Conservation (phyloP, 2,888 invertebrate species). For the Calameuta idolon region DNA sequence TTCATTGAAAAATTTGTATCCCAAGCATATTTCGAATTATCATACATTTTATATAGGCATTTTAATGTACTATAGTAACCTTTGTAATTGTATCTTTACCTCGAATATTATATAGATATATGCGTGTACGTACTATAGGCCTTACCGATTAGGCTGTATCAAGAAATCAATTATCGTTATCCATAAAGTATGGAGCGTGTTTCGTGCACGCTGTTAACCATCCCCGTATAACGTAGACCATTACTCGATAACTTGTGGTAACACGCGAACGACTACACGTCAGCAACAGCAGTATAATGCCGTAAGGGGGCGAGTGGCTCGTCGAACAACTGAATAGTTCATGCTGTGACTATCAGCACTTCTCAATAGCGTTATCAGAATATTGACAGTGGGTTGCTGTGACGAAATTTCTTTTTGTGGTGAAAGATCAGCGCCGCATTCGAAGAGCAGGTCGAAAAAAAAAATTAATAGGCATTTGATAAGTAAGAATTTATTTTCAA, state of each 20-base stretch:
- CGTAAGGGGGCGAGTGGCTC: constrained; percentile 36
- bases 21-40: background rate
- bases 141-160: background rate
- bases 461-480: background rate
- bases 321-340: constrained; percentile 53
- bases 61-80: too few species aligned
- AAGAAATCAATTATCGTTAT: constrained; percentile 45
- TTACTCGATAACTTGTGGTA: constrained; percentile 40
- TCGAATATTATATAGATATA: background rate
- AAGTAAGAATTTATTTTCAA: background rate
- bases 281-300: constrained; percentile 38
- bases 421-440: background rate
- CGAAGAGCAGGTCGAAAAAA: background rate
- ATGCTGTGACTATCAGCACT: constrained; percentile 52
- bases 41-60: too few species aligned
- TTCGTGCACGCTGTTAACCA: constrained; percentile 16
- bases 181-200: constrained; percentile 38
- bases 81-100: background rate
- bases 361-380: constrained; percentile 46
- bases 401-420: background rate
- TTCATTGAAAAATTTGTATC: background rate
- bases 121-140: background rate
- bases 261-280: constrained; percentile 41
- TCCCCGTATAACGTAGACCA: constrained; percentile 28
- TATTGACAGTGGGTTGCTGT: constrained; percentile 43